Conservation (phyloP, 2,797 vertebrate genomes). For the Halcyon badia region DNA sequence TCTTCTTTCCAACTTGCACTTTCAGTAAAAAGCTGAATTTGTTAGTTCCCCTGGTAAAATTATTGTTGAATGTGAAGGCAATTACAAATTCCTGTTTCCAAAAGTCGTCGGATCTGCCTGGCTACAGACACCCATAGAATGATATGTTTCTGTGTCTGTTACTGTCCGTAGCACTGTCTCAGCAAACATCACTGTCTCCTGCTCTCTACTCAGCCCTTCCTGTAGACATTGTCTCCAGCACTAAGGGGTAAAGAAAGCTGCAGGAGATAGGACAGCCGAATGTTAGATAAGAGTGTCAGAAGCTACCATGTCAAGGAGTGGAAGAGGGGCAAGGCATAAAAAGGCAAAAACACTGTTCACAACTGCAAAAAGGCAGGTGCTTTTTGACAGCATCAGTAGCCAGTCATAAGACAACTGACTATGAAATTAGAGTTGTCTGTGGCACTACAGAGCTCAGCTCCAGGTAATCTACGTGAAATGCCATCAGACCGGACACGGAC, state of each 20-base stretch:
- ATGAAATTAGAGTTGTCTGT: not conserved
- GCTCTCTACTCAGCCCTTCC: not conserved
- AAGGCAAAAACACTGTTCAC: not conserved
- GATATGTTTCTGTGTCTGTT: not conserved
- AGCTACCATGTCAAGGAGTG: not conserved
- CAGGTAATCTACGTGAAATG: not conserved
- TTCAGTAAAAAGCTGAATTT: not conserved
- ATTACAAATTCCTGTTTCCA: not conserved
- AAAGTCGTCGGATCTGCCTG: not conserved
- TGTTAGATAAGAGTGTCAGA: not conserved
- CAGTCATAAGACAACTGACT: not conserved
- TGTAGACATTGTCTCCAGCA: not conserved
- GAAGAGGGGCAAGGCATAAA: not conserved
- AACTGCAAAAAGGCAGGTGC: not conserved
- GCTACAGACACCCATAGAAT: not conserved
- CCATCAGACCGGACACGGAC: accelerated
- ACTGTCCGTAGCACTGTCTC: not conserved
- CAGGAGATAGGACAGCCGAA: not conserved
- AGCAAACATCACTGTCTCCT: not conserved
- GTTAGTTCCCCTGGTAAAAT: not conserved
- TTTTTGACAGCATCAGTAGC: not conserved
- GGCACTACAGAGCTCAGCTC: not conserved
- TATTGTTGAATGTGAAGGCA: not conserved
- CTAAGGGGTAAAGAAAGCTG: not conserved
- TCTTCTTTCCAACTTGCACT: not conserved